These are phyloP conservation scores for Pipistrellus kuhlii DNA, from an alignment of 2,797 vertebrate species.

Conservation along the genomic window DNA sequence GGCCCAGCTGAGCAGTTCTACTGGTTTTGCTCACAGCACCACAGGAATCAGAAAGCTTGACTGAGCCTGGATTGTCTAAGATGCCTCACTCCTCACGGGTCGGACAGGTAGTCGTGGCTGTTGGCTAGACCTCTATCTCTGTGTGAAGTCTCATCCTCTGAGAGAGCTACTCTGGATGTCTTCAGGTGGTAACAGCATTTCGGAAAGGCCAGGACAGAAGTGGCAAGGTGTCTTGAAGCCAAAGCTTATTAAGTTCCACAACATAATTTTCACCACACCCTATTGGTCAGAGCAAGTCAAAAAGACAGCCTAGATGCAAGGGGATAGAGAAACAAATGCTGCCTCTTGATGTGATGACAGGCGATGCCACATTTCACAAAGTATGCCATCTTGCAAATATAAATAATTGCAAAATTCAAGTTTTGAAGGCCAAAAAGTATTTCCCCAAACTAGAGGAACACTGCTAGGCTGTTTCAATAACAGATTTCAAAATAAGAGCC, in stretches of 20 bases:
- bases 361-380: background rate
- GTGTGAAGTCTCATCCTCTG: background rate
- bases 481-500: background rate
- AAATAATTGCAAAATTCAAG: constrained; percentile 22
- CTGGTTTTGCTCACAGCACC: background rate
- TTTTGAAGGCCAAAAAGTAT: constrained; percentile 1
- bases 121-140: background rate
- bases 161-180: background rate
- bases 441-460: background rate
- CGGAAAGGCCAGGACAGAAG: constrained; percentile 36
- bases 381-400: background rate
- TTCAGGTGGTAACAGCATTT: background rate
- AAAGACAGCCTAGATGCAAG: background rate
- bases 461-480: background rate
- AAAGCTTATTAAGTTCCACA: background rate
- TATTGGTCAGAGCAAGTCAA: background rate
- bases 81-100: background rate
- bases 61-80: background rate
- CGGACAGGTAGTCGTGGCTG: background rate
- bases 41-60: background rate
- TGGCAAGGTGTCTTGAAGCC: background rate
- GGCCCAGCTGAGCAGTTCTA: background rate
- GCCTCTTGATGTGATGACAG: background rate
- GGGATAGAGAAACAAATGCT: background rate
- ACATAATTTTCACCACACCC: background rate